These are phyloP conservation scores for Pristis pectinata DNA, from an alignment of 2,797 vertebrate genomes.

Conservation along the genomic window DNA sequence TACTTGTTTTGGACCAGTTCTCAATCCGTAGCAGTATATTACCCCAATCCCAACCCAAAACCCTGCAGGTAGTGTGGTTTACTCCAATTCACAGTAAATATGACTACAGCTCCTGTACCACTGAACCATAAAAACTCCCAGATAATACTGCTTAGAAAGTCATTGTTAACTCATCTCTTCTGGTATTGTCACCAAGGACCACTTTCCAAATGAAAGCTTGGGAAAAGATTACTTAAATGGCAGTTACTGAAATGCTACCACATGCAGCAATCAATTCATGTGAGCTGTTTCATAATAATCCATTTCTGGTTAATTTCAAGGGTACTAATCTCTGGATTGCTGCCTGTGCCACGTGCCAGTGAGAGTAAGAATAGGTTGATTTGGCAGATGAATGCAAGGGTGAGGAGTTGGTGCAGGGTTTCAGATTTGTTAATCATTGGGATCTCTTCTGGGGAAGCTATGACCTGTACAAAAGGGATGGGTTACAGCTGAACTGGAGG, in stretches of 20 bases:
- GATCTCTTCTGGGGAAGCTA: too few species aligned
- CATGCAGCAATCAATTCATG: background rate
- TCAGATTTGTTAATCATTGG: too few species aligned
- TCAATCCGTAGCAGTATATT: too few species aligned
- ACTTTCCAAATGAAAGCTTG: background rate
- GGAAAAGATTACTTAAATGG: background rate
- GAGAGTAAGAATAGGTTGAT: too few species aligned
- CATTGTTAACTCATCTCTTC: background rate
- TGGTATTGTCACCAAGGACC: background rate
- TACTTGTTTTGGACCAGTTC: too few species aligned
- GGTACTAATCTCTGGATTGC: too few species aligned
- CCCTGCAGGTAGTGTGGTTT: background rate
- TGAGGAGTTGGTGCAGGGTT: too few species aligned
- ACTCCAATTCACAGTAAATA: background rate
- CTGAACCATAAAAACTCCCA: background rate
- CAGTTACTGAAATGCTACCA: background rate
- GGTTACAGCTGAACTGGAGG: too few species aligned
- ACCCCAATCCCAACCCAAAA: background rate
- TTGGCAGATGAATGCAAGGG: too few species aligned
- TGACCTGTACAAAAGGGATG: too few species aligned
- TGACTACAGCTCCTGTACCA: background rate
- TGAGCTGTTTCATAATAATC: background rate
- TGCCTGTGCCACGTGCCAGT: too few species aligned
- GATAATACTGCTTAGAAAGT: background rate
- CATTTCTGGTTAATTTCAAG: background rate